A percentile compares a stretch with the other conserved stretches of the same genome.
These are phyloP conservation scores for Heliconius cydno DNA, from an alignment of 2,888 invertebrate species.

Conservation along the genomic window DNA sequence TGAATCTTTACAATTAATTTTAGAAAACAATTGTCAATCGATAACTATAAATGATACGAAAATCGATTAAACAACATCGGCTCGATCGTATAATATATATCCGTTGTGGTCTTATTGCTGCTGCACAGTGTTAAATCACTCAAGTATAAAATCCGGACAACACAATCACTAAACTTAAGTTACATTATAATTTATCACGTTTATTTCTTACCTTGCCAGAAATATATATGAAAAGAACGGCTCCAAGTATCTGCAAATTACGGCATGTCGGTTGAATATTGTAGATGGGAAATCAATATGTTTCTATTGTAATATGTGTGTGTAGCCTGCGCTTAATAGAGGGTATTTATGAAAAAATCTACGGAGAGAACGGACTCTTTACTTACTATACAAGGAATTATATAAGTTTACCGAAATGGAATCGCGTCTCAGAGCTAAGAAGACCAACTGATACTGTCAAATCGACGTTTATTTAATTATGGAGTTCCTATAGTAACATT, in stretches of 20 bases:
- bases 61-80: conserved; percentile 63
- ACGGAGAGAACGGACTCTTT: conserved; percentile 80
- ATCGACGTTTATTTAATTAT: conserved; percentile 44
- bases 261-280: conserved; percentile 80
- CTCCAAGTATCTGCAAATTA: conserved; percentile 81
- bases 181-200: conserved; percentile 54
- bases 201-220: conserved; percentile 63
- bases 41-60: conserved; percentile 67
- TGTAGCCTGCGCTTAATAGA: conserved; percentile 76
- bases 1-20: conserved; percentile 76
- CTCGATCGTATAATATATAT: conserved; percentile 68
- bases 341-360: conserved; percentile 73
- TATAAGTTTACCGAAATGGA: conserved; percentile 54
- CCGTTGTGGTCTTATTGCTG: conserved; percentile 79
- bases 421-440: conserved; percentile 68
- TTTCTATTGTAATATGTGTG: conserved; percentile 82
- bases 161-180: conserved; percentile 55
- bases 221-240: conserved; percentile 75
- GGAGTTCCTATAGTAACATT: conserved; percentile 55
- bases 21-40: conserved; percentile 79
- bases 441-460: not conserved
- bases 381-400: conserved; percentile 79
- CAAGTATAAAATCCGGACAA: conserved; percentile 79
- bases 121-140: conserved; percentile 74
- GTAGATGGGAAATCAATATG: conserved; percentile 80